Base-by-base conservation (phyloP, 2,888 invertebrate species). In the Tetranychus truncatus region DNA sequence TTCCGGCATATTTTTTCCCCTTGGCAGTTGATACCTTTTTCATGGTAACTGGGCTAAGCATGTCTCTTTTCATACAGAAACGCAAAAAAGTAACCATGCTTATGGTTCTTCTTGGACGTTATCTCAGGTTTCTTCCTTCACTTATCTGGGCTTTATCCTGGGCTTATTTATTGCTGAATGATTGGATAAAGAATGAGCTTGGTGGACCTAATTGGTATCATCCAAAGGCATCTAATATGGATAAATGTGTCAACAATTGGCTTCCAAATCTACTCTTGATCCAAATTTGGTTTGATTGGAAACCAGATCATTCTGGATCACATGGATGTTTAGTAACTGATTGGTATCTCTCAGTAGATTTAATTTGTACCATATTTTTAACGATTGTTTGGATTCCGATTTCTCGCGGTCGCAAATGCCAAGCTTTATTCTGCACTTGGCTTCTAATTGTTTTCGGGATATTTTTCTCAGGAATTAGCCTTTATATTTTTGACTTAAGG, bases 221-320 rank as follows among this genome's bases (percentile, higher is more conserved):
- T 20, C 34, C 34, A 1, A 69, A 21, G 34, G 24, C 69, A 5
- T 20, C 34, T 5, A 69, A 69, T 69, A 24, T 20, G 20, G 69
- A 69, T 69, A 11, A 20, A 21, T 69, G 69, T 21, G 21, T 24
- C 20, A 20, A 69, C 9, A 69, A 20, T 24, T 69, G 69, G 69
- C 34, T 69, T 11, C 20, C 69, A 20, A 69, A 69, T 69, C 20
- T 69, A 11, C 69, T 69, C 20, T 21, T 69, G 6, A 69, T 69
- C 24, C 69, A 69, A 24, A 69, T 69, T 18, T 69, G 69, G 69
- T 69, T 69, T 6, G 69, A 69, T 9, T 69, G 69, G 69, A 24
- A 69, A 24, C 69, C 21, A 18, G 69, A 69, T 6, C 21, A 3
- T 11, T 11, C 20, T 24, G 20, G 21, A 24, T 55, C 55, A 55